These are phyloP conservation scores for Misgurnus anguillicaudatus DNA, from an alignment of 2,113 vertebrate species.

Conservation along the genomic window DNA sequence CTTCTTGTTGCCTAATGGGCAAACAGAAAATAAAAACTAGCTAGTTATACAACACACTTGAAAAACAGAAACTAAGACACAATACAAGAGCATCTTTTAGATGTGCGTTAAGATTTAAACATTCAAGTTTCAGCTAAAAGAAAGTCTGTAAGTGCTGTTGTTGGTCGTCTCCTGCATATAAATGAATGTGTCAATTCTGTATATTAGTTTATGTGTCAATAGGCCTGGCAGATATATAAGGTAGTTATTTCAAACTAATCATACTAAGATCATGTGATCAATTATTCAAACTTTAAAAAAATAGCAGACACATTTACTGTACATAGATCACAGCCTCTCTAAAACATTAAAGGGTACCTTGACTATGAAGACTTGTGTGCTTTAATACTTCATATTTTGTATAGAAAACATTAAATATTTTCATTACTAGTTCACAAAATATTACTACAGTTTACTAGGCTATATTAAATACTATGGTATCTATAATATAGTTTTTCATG, in stretches of 20 bases:
- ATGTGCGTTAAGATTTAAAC: background rate
- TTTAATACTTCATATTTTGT: no score
- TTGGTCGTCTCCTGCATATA: slow-evolving; percentile 21
- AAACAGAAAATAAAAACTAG: background rate
- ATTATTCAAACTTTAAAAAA: no score
- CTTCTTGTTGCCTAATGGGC: background rate
- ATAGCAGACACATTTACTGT: background rate
- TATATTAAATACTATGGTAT: no score
- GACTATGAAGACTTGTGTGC: no score
- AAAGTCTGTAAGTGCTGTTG: slow-evolving; percentile 35
- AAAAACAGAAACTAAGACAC: background rate
- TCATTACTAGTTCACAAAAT: no score
- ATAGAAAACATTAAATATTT: no score
- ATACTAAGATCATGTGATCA: background rate
- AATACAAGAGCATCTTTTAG: slow-evolving; percentile 6
- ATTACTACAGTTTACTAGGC: no score
- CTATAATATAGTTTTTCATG: no score
- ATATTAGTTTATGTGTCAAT: background rate
- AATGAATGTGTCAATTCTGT: background rate
- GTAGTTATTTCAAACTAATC: background rate
- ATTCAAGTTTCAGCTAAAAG: background rate
- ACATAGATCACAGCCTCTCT: background rate
- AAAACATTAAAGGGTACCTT: background rate
- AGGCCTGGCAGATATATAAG: background rate
- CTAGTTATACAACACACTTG: background rate